A percentile compares a stretch with the other conserved stretches of the same genome.
Evolutionary conservation across 2,797 vertebrate genomes (phyloP).

Genomic region (Graptemys geographica): DNA sequence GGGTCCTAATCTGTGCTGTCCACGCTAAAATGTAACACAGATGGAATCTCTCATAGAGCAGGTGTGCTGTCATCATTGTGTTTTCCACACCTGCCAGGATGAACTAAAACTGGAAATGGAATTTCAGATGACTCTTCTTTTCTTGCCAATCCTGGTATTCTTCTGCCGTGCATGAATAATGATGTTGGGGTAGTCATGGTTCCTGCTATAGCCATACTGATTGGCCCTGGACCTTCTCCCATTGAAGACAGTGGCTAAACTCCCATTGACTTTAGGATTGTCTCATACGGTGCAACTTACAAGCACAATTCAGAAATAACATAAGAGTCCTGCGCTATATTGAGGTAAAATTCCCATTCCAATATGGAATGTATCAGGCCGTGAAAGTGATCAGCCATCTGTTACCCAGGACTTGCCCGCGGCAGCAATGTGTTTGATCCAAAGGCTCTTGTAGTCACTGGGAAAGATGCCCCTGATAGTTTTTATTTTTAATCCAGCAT

Average conservation of each 20-base stretch:
- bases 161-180: slow-evolving; percentile 22
- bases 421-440: background rate
- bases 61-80: slow-evolving; percentile 39
- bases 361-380: background rate
- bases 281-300: background rate
- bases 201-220: slow-evolving; percentile 1
- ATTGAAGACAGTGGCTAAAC: background rate
- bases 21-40: slow-evolving; percentile 33
- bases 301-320: background rate
- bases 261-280: background rate
- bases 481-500: background rate
- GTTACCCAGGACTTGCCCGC: background rate
- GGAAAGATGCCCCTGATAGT: background rate
- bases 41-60: slow-evolving; percentile 33
- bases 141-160: slow-evolving; percentile 31
- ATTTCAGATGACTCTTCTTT: slow-evolving; percentile 36
- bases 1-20: slow-evolving; percentile 3
- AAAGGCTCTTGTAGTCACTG: background rate
- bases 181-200: background rate
- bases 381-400: background rate
- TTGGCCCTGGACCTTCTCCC: background rate
- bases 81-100: slow-evolving; percentile 27
- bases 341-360: background rate
- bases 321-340: background rate
- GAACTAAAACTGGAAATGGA: slow-evolving; percentile 55